Evolutionary conservation across 1,140 invertebrate species (phyloP).

Genomic region (Polyergus mexicanus): DNA sequence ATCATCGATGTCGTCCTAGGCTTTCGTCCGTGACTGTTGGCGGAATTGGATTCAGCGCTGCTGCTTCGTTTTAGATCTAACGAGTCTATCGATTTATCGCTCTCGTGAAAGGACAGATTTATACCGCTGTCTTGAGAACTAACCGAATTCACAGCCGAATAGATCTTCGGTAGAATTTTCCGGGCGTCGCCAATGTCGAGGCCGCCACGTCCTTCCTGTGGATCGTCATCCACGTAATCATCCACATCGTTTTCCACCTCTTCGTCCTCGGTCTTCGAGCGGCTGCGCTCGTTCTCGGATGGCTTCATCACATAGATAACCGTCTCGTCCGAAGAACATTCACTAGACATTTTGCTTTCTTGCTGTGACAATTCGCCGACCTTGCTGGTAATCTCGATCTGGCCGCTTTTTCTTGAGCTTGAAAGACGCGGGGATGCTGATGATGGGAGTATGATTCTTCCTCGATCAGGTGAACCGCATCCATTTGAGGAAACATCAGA

Average conservation of each 20-base stretch:
- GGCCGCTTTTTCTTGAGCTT: constrained; percentile 60
- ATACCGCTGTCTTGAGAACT: constrained; percentile 93
- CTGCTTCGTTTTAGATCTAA: constrained; percentile 82
- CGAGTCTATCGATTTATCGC: constrained; percentile 86
- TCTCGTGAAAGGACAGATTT: constrained; percentile 91
- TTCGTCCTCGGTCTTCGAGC: constrained; percentile 79
- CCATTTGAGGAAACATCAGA: constrained; percentile 81
- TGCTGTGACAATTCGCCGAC: constrained; percentile 81
- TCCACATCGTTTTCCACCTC: constrained; percentile 80
- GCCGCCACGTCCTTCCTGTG: constrained; percentile 72
- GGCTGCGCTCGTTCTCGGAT: constrained; percentile 67
- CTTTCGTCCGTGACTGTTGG: constrained; percentile 74
- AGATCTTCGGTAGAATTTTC: constrained; percentile 86
- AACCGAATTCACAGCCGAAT: constrained; percentile 89
- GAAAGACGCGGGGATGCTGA: constrained; percentile 69
- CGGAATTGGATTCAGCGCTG: constrained; percentile 82
- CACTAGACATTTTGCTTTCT: constrained; percentile 85
- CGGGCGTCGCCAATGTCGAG: constrained; percentile 65
- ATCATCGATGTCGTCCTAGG: constrained; percentile 62
- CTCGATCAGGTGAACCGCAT: constrained; percentile 82
- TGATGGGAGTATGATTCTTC: constrained; percentile 66
- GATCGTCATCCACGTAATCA: constrained; percentile 85
- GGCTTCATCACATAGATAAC: constrained; percentile 85
- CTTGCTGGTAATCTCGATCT: constrained; percentile 75
- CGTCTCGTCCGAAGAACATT: constrained; percentile 85